phyloP scores from a whole-genome alignment of 2,888 invertebrate genomes.

The Hydropsyche betteni region DNA sequence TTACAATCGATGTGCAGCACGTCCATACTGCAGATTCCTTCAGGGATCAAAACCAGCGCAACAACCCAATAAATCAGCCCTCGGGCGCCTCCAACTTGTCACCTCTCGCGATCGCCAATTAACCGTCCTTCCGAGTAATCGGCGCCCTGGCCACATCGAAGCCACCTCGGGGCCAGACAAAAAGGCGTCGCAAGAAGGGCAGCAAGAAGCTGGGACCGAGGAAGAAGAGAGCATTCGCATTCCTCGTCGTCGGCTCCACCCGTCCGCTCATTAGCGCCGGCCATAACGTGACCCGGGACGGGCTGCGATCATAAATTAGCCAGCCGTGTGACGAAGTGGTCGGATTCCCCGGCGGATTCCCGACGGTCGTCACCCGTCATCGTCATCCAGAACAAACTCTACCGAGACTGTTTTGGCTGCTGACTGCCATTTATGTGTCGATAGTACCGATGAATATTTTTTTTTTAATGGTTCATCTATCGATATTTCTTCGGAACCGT shows the following conservation, averaged over 20 bases:
- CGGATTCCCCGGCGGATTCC: constrained; percentile 45
- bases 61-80: constrained; percentile 1
- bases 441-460: no score
- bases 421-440: no score
- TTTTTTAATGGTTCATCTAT: no score
- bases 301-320: constrained; percentile 47
- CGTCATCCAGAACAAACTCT: not conserved
- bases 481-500: no score
- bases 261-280: constrained; percentile 50
- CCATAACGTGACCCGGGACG: constrained; percentile 50
- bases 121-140: constrained; percentile 40
- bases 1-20: no score
- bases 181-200: constrained; percentile 25
- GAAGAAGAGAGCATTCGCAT: constrained; percentile 41
- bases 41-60: no score
- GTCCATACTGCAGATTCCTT: no score
- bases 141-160: no score
- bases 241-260: constrained; percentile 38
- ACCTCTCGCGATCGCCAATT: no score
- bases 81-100: not conserved
- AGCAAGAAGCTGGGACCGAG: constrained; percentile 37
- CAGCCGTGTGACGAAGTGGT: constrained; percentile 47
- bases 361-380: constrained; percentile 35
- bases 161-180: constrained; percentile 28
- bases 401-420: no score